Base-by-base conservation (phyloP, 1,140 invertebrate species). In the Oncopodura yosiiana region DNA sequence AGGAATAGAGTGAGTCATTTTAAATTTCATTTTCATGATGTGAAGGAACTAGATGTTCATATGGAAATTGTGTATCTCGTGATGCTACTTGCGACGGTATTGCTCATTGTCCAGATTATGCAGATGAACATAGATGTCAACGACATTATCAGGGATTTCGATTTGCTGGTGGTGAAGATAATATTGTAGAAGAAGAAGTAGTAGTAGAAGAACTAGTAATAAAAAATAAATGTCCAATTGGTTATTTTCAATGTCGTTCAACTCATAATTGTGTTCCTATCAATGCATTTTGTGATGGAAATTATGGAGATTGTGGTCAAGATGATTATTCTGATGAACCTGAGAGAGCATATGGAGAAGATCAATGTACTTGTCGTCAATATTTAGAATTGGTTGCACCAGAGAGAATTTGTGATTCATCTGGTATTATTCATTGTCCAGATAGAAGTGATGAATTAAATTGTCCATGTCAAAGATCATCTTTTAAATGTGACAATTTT, bases 251-350 rank as follows among this genome's bases (percentile, higher is more conserved):
- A 14, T 55, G 53, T 26, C 9, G 18, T 8, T 16, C 36, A 4
- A 49, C 53, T 8, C 4, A 18, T 3, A 55, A 55, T 32, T 55
- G 53, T 42, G 37, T 55, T 11, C 53, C 53, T n/a, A 39, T 55
- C 3, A 48, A 14, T 49, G 27, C 44, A 11, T 55, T 48, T 42
- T 55, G 53, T 42, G 53, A 55, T 23, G 34, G 43, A 11, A 23
- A 9, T 5, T 44, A 44, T 46, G n/a, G n/a, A n/a, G 51, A 53
- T 34, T 53, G 51, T 24, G 51, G 51, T 6, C 3, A 6, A 21
- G 51, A 53, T 26, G 51, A 53, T 26, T 45, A 34, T n/a, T 23
- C 51, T 16, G 51, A 53, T 26, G 51, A 53, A 36, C 51, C 51
- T 32, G 39, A 44, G 5, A 8, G 8, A 29, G 26, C 12, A 5